Conservation (phyloP, 2,113 vertebrate genomes). For the Corythaixoides concolor region DNA sequence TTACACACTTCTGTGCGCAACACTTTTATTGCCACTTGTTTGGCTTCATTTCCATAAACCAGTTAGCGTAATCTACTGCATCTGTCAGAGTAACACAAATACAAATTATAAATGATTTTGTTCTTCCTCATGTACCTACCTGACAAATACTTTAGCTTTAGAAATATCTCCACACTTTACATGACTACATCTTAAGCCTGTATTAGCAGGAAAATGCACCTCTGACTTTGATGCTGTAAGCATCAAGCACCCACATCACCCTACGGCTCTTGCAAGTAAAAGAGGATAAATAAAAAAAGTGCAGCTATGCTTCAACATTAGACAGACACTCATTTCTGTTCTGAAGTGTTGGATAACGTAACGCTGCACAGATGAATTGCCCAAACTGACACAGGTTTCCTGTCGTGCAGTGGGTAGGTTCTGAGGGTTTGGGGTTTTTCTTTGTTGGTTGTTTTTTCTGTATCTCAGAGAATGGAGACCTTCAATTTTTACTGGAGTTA, state of each 20-base stretch:
- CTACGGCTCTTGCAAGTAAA: background rate
- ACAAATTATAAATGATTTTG: background rate
- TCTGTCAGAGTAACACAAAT: constrained; percentile 35
- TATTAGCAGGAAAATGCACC: background rate
- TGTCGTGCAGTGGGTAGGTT: background rate
- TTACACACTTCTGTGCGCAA: background rate
- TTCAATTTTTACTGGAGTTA: background rate
- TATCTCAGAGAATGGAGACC: background rate
- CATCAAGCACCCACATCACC: background rate
- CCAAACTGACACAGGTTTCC: background rate
- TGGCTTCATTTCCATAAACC: constrained; percentile 39
- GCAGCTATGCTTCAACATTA: background rate
- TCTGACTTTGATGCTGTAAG: background rate
- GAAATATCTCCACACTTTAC: background rate
- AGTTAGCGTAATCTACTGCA: background rate
- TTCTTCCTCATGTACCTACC: background rate
- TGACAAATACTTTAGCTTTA: background rate
- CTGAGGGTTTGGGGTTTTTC: background rate
- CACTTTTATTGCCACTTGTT: constrained; percentile 43
- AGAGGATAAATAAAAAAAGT: background rate
- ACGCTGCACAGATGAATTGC: rapidly evolving
- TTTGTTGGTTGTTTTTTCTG: background rate
- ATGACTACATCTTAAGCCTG: background rate
- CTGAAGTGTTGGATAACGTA: background rate
- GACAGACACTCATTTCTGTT: background rate